Base-by-base conservation (phyloP, 2,888 invertebrate species). In the Tipula confusa region DNA sequence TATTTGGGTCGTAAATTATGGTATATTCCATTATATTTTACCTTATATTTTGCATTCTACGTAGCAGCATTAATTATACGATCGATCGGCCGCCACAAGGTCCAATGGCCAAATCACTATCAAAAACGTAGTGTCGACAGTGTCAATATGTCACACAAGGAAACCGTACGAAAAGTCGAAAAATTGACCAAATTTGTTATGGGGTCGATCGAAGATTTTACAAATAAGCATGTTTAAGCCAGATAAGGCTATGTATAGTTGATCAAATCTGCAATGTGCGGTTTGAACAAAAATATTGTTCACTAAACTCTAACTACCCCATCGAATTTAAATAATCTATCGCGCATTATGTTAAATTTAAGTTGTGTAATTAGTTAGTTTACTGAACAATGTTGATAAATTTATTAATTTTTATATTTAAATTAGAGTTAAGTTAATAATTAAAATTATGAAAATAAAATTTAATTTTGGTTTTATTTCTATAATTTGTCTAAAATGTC, bases 11-110 rank as follows among this genome's bases (percentile, higher is more conserved):
- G 93, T 84, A 94, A 94, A 86, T 89, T 94, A 1, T 94, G 93
- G 93, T 94, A 94, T 87, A 91, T 94, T 84, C 94, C 94, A 0
- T 88, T 94, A 79, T 94, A 94, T 87, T 94, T 94, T 86, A 93
- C 93, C 83, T 91, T 94, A 7, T 94, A 89, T 89, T 90, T 90
- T 83, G 88, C 88, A 85, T 90, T 93, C 85, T 94, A 94, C 86
- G 92, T 94, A 0, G 91, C 92, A 0, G 92, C 93, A 84, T 87
- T 94, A 29, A 93, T 94, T 84, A 87, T 94, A 29, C 93, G 93
- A 87, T 93, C 93, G 11, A 92, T 94, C 85, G 92, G 93, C 6
- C 90, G 93, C 64, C 94, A 94, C 87, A 94, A 93, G 89, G 64
- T 64, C 2, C 15, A 64, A 64, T 64, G 89, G 82, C 89, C 89